Evolutionary conservation across 2,113 vertebrate genomes (phyloP).

Genomic region (Muscicapa adusta): DNA sequence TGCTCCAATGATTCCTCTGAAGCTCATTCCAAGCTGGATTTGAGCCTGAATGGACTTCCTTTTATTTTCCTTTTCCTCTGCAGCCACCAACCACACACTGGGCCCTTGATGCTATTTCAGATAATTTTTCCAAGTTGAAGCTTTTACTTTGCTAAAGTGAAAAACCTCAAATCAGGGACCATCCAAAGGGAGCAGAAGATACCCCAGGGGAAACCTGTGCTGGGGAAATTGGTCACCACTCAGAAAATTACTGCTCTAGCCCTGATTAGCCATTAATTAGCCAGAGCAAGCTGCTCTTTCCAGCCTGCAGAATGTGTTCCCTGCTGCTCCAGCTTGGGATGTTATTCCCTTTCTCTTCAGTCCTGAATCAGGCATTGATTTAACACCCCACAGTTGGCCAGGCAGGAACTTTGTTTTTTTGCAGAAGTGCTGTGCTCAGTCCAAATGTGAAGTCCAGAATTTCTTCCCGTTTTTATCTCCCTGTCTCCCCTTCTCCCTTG

Average conservation of each 20-base stretch:
- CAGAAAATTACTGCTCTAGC: neutral
- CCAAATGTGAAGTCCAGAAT: neutral
- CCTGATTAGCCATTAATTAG: constrained; percentile 13
- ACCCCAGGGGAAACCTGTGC: neutral
- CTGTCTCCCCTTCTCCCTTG: neutral
- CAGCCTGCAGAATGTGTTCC: neutral
- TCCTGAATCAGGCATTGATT: neutral
- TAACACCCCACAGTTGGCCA: neutral
- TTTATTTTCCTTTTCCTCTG: neutral
- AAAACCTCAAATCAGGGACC: neutral
- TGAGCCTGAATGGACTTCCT: neutral
- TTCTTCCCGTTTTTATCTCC: neutral
- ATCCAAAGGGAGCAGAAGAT: neutral
- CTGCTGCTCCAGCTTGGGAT: neutral
- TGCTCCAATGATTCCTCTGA: neutral
- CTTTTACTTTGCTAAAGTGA: neutral
- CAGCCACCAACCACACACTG: neutral
- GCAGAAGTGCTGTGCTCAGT: neutral
- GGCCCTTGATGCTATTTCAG: neutral
- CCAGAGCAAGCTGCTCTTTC: neutral
- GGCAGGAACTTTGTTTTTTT: neutral
- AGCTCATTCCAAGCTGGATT: neutral
- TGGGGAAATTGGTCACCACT: neutral
- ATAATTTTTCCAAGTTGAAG: neutral
- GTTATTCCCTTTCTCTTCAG: neutral